Evolutionary conservation across 1,140 invertebrate genomes (phyloP).

Genomic region (Gryon sp.): DNA sequence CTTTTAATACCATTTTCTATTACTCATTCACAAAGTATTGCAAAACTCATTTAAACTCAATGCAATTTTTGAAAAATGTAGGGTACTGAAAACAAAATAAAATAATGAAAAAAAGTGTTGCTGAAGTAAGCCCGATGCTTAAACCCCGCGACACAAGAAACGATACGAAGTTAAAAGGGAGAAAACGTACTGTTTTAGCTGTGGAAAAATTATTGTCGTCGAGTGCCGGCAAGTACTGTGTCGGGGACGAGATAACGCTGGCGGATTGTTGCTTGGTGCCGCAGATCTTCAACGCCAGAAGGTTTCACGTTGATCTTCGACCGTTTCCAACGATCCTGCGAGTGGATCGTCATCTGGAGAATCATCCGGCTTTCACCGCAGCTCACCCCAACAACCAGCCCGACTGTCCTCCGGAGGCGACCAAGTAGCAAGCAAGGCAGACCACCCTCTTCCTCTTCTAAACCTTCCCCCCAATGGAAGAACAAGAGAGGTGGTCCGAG

Average conservation of each 20-base stretch:
- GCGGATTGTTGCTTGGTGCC: constrained; percentile 97
- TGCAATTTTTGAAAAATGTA: neutral
- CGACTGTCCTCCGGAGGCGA: constrained; percentile 92
- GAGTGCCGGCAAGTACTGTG: constrained; percentile 94
- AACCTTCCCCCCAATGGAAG: constrained; percentile 60
- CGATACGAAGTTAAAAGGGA: constrained; percentile 29
- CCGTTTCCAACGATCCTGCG: constrained; percentile 93
- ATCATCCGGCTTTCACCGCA: constrained; percentile 91
- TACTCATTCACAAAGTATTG: no score
- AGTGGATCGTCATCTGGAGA: constrained; percentile 91
- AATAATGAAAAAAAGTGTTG: constrained; percentile 14
- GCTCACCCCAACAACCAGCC: constrained; percentile 94
- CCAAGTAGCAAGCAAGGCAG: constrained; percentile 84
- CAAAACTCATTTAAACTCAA: no score
- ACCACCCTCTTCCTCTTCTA: constrained; percentile 79
- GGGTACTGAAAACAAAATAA: neutral
- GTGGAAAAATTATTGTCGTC: constrained; percentile 92
- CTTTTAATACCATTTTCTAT: no score
- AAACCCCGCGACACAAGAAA: constrained; percentile 25
- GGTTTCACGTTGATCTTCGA: constrained; percentile 94
- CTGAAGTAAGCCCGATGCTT: constrained; percentile 17
- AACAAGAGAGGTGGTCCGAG: constrained; percentile 70
- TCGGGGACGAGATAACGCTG: constrained; percentile 95
- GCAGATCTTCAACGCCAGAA: constrained; percentile 94
- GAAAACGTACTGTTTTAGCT: constrained; percentile 79